phyloP scores from a whole-genome alignment of 2,888 invertebrate species.

The Biston stratarius region DNA sequence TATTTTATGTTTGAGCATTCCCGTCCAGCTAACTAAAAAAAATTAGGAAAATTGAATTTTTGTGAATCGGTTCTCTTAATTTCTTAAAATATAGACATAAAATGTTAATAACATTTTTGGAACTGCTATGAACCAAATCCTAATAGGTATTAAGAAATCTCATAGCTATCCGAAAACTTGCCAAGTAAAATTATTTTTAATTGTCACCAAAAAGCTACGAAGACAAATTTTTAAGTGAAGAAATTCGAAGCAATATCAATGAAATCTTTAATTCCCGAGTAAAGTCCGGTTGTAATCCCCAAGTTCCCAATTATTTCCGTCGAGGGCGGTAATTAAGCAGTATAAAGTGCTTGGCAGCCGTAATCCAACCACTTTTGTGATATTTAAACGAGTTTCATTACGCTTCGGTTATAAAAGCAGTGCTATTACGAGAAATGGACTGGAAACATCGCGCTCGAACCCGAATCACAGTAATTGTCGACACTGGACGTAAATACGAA shows the following conservation, averaged over 20 bases:
- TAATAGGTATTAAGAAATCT: conserved; percentile 2
- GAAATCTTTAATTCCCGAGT: conserved; percentile 65
- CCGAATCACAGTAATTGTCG: conserved; percentile 79
- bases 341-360: conserved; percentile 78
- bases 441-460: conserved; percentile 81
- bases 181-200: conserved; percentile 28
- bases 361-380: conserved; percentile 84
- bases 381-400: conserved; percentile 85
- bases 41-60: too few species aligned
- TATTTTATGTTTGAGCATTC: too few species aligned
- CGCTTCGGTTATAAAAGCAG: conserved; percentile 81
- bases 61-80: neutral
- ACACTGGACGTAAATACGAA: conserved; percentile 65
- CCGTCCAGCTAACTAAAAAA: too few species aligned
- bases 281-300: conserved; percentile 76
- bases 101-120: conserved; percentile 1
- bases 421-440: conserved; percentile 82
- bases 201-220: conserved; percentile 20
- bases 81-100: neutral
- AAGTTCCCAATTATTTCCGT: conserved; percentile 84
- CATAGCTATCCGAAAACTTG: conserved; percentile 10
- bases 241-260: conserved; percentile 46
- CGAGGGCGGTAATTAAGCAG: conserved; percentile 82
- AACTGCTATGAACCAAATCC: neutral
- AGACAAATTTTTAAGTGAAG: conserved; percentile 37